Evolutionary conservation across 2,888 invertebrate genomes (phyloP).

Genomic region (Phasia obesa): DNA sequence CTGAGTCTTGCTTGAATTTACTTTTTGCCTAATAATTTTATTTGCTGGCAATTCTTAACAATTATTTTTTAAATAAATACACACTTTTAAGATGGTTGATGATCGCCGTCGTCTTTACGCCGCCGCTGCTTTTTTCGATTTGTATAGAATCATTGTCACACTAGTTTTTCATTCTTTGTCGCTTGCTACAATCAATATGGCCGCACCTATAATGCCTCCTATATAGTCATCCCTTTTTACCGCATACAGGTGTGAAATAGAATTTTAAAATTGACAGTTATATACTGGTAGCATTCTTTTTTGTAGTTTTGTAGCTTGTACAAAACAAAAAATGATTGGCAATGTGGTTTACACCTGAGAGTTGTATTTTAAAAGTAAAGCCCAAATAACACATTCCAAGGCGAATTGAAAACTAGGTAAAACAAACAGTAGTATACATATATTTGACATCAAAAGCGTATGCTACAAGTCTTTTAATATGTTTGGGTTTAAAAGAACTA

Average conservation of each 20-base stretch:
- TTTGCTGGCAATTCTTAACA: slow-evolving; percentile 20
- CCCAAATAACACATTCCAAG: no score
- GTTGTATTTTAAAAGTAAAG: slow-evolving; percentile 17
- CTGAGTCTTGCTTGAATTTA: slow-evolving; percentile 37
- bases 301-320: slow-evolving; percentile 62
- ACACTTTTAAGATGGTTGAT: slow-evolving; percentile 69
- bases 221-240: slow-evolving; percentile 43
- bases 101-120: slow-evolving; percentile 69
- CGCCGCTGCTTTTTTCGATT: slow-evolving; percentile 71
- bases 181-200: slow-evolving; percentile 87
- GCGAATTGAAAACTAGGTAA: no score
- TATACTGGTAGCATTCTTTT: slow-evolving; percentile 49
- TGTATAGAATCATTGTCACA: slow-evolving; percentile 69
- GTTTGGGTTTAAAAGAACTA: no score
- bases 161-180: slow-evolving; percentile 70
- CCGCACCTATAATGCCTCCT: slow-evolving; percentile 85
- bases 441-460: no score
- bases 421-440: no score
- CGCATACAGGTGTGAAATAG: background rate
- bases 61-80: slow-evolving; percentile 53
- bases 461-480: no score
- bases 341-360: background rate
- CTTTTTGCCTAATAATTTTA: slow-evolving; percentile 35
- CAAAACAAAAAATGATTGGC: slow-evolving; percentile 9
- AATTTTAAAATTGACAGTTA: slow-evolving; percentile 11